A percentile compares a stretch with the other conserved stretches of the same genome.
Evolutionary conservation across 2,113 vertebrate species (phyloP).

Genomic region (Epinephelus lanceolatus): DNA sequence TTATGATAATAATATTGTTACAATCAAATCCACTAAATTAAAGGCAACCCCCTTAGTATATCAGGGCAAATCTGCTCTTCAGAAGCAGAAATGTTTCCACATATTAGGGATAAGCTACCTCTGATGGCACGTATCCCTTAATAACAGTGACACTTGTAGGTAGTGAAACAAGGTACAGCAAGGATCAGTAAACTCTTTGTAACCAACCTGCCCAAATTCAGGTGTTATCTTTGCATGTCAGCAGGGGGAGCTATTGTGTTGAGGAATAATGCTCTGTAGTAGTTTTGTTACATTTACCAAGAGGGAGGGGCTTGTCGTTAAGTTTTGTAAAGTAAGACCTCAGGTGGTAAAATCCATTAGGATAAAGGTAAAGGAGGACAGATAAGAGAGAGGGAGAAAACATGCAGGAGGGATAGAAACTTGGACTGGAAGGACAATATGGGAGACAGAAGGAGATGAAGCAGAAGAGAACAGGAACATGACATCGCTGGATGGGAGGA

Average conservation of each 20-base stretch:
- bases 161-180: not conserved
- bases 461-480: slow-evolving; percentile 19
- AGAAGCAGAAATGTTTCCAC: not conserved
- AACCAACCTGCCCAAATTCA: not conserved
- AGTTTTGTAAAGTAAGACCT: slow-evolving; percentile 68
- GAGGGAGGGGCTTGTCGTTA: slow-evolving; percentile 42
- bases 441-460: slow-evolving; percentile 9
- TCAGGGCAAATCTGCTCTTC: not conserved
- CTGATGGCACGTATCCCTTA: not conserved
- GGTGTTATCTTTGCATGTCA: slow-evolving; percentile 19
- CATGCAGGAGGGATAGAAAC: slow-evolving; percentile 7
- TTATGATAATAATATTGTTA: not conserved
- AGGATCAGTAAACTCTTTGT: not conserved
- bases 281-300: slow-evolving; percentile 34
- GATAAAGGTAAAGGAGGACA: slow-evolving; percentile 49
- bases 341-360: slow-evolving; percentile 68
- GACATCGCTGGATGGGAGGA: not conserved
- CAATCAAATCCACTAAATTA: not conserved
- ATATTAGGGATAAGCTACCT: not conserved
- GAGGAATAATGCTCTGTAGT: slow-evolving; percentile 28
- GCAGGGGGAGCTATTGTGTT: slow-evolving; percentile 76
- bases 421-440: slow-evolving; percentile 12
- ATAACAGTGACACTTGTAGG: not conserved
- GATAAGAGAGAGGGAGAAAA: slow-evolving; percentile 26
- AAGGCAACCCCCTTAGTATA: not conserved